Percentiles rank a stretch among this genome's conserved stretches.
Conservation (phyloP, 2,797 vertebrate genomes). For the Vireo griseus region DNA sequence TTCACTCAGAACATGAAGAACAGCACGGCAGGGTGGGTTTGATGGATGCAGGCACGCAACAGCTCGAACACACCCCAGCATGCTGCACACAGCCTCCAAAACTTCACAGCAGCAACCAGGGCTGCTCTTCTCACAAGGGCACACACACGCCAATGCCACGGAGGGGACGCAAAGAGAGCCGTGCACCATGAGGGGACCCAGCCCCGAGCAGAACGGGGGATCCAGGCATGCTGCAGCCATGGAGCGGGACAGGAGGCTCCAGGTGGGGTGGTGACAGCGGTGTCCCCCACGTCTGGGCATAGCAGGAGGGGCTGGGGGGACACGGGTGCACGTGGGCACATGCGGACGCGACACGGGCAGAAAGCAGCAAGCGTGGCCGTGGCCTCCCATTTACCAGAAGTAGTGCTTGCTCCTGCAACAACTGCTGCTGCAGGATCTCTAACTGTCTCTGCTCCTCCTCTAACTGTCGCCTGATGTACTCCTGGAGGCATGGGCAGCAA, state of each 20-base stretch:
- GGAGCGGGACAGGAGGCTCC: background rate
- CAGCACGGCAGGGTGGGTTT: background rate
- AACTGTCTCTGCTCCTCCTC: conserved; percentile 99
- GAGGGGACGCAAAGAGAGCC: background rate
- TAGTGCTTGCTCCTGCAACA: conserved; percentile 98
- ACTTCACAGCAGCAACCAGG: background rate
- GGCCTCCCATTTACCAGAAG: conserved; percentile 91
- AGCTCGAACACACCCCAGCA: background rate
- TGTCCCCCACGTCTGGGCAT: accelerated
- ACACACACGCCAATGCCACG: background rate
- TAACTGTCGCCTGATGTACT: conserved; percentile 99
- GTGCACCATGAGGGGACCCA: background rate
- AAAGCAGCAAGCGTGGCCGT: conserved; percentile 18
- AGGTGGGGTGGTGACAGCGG: background rate
- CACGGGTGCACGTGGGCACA: background rate
- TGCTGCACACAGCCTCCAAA: conserved; percentile 19
- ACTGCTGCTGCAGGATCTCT: conserved; percentile 99
- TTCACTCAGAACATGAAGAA: background rate
- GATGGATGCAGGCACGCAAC: background rate
- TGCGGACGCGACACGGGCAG: background rate
- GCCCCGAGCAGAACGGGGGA: background rate
- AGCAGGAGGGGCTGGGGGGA: background rate
- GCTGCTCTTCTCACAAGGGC: background rate
- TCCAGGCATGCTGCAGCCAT: background rate
- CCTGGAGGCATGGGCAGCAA: conserved; percentile 82